Percentiles rank a stretch among this genome's conserved stretches.
phyloP scores from a whole-genome alignment of 1,140 invertebrate species.

The Proctacanthus coquilletti region DNA sequence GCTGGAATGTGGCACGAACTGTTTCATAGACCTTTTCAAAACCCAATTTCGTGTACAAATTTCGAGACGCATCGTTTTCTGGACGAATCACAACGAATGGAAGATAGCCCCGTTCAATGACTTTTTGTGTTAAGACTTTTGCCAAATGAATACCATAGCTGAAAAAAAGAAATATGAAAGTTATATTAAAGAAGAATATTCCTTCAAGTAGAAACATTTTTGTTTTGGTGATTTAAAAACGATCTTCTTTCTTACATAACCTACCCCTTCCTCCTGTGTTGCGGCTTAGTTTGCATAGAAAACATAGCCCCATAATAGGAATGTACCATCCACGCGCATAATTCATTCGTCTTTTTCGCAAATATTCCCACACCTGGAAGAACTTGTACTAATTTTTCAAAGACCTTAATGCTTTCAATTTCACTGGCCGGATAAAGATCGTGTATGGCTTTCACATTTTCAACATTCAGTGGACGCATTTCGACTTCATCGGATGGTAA shows the following conservation, averaged over 20 bases:
- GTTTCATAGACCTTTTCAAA: constrained; percentile 62
- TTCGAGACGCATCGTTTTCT: constrained; percentile 66
- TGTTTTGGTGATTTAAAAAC: neutral
- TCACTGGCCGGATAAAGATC: constrained; percentile 71
- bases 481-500: constrained; percentile 44
- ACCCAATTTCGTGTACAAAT: constrained; percentile 61
- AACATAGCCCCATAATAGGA: constrained; percentile 81
- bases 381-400: constrained; percentile 56
- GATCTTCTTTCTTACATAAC: constrained; percentile 7
- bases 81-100: constrained; percentile 75
- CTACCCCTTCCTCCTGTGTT: constrained; percentile 60
- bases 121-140: constrained; percentile 45
- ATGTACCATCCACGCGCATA: constrained; percentile 74
- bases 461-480: constrained; percentile 51
- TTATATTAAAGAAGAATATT: neutral
- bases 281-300: constrained; percentile 74
- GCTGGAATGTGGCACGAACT: constrained; percentile 55
- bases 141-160: constrained; percentile 50
- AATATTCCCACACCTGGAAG: constrained; percentile 66
- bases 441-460: constrained; percentile 64
- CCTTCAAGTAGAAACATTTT: neutral
- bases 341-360: constrained; percentile 39
- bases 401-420: constrained; percentile 65
- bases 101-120: constrained; percentile 56
- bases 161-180: neutral